A percentile compares a stretch with the other conserved stretches of the same genome.
These are phyloP conservation scores for Leucophenga varia DNA, from an alignment of 1,140 invertebrate species.

Conservation along the genomic window DNA sequence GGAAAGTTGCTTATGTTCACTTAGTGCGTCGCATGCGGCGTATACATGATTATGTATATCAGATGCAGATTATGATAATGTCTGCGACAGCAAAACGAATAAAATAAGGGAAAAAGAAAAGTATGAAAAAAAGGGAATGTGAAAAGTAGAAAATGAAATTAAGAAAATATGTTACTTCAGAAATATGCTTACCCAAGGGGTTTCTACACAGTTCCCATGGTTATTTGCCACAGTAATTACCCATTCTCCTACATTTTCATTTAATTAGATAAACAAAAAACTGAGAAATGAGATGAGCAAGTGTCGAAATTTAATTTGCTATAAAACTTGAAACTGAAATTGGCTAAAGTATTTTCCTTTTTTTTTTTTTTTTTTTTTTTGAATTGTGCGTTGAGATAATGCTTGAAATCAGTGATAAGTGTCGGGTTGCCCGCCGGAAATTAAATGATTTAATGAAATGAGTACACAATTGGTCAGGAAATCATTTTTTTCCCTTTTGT, in stretches of 20 bases:
- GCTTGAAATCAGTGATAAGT: too few species aligned
- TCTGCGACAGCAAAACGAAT: conserved; percentile 6
- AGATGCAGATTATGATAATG: conserved; percentile 28
- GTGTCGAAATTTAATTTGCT: too few species aligned
- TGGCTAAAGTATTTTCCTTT: too few species aligned
- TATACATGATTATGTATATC: conserved; percentile 48
- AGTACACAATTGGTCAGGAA: conserved; percentile 35
- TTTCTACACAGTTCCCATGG: background rate
- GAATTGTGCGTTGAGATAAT: too few species aligned
- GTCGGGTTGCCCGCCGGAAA: conserved; percentile 38
- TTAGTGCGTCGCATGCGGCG: conserved; percentile 28
- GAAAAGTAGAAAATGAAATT: conserved; percentile 30
- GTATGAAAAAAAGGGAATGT: conserved; percentile 17
- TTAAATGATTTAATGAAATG: conserved; percentile 53
- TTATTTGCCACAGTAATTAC: conserved; percentile 13
- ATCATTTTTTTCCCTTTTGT: conserved; percentile 22
- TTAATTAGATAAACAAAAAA: too few species aligned
- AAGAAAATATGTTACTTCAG: conserved; percentile 45
- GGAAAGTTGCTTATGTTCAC: conserved; percentile 3
- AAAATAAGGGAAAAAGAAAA: conserved; percentile 3
- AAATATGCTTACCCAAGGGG: background rate
- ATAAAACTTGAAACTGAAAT: too few species aligned
- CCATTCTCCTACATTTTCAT: conserved; percentile 7
- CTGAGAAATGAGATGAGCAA: too few species aligned
- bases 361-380: too few species aligned